These are phyloP conservation scores for Mormyrops attenuatus DNA, from an alignment of 2,797 vertebrate genomes.

Conservation along the genomic window DNA sequence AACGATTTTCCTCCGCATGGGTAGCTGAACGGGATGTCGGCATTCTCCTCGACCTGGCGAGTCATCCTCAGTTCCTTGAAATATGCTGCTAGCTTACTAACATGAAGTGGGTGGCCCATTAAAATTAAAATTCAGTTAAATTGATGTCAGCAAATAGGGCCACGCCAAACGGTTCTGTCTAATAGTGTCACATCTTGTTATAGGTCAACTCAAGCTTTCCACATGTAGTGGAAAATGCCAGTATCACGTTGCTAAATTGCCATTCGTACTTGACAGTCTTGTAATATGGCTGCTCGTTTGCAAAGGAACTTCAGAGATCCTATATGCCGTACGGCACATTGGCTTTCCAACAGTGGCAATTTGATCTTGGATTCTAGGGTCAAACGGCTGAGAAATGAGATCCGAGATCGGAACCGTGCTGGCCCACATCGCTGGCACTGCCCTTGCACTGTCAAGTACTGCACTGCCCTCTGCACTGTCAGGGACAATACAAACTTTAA, in stretches of 20 bases:
- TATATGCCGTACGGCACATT: neutral
- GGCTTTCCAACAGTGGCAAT: neutral
- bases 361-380: neutral
- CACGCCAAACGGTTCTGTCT: neutral
- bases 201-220: neutral
- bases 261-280: neutral
- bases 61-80: neutral
- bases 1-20: neutral
- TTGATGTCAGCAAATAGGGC: neutral
- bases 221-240: neutral
- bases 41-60: neutral
- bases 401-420: neutral
- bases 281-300: neutral
- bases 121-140: neutral
- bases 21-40: neutral
- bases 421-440: neutral
- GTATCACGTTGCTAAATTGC: neutral
- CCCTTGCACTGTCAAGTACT: too few relatives aligned
- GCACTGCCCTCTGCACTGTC: neutral
- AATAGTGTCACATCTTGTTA: neutral
- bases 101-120: neutral
- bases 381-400: neutral
- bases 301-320: neutral
- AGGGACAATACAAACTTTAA: slow-evolving; percentile 11
- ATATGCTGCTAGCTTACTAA: neutral